These are phyloP conservation scores for Promerops cafer DNA, from an alignment of 2,113 vertebrate genomes.

Conservation along the genomic window DNA sequence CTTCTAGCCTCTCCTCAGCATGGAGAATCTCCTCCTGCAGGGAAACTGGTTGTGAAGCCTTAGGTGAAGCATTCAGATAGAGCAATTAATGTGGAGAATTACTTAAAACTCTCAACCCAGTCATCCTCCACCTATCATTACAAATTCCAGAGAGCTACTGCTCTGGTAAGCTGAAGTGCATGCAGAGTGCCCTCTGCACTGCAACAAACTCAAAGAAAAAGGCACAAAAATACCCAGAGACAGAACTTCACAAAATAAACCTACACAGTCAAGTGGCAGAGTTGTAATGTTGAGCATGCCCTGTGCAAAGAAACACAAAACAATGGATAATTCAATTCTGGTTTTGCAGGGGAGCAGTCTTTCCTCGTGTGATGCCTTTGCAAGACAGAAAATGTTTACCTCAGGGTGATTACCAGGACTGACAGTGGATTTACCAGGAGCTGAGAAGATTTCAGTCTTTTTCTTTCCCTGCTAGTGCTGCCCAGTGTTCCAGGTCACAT, in stretches of 20 bases:
- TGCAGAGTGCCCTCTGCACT: not conserved
- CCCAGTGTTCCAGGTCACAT: not conserved
- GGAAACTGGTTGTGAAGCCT: not conserved
- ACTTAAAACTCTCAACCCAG: not conserved
- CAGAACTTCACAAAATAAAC: not conserved
- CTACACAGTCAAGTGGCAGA: not conserved
- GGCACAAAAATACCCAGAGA: not conserved
- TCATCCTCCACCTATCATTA: not conserved
- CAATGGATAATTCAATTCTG: not conserved
- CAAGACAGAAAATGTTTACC: not conserved
- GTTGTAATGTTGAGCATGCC: not conserved
- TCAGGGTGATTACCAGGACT: not conserved
- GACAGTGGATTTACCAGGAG: not conserved
- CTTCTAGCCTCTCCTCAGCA: constrained; percentile 72
- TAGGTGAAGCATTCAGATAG: not conserved
- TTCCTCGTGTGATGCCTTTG: not conserved
- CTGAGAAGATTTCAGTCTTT: not conserved
- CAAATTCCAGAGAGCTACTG: not conserved
- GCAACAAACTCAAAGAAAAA: not conserved
- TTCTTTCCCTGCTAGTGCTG: not conserved
- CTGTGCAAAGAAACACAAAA: not conserved
- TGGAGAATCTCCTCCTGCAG: constrained; percentile 69
- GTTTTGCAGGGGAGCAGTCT: not conserved
- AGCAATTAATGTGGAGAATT: not conserved
- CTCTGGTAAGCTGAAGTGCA: not conserved